phyloP scores from a whole-genome alignment of 2,797 vertebrate genomes.

The Paramormyrops hopkinsi region DNA sequence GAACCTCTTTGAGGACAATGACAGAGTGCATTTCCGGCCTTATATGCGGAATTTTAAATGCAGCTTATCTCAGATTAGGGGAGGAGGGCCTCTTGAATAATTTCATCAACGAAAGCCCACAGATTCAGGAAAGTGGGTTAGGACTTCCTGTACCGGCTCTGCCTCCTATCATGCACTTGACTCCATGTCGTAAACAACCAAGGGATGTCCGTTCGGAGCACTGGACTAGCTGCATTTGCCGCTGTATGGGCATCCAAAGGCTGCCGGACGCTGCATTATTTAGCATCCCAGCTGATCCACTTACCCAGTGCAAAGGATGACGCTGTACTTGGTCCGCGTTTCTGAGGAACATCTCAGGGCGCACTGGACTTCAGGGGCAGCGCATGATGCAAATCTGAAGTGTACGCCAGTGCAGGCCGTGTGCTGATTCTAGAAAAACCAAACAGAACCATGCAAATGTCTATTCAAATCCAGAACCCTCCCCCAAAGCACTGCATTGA shows the following conservation, averaged over 20 bases:
- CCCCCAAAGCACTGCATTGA: background rate
- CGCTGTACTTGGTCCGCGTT: background rate
- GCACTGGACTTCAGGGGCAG: background rate
- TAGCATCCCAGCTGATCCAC: background rate
- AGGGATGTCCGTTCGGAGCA: background rate
- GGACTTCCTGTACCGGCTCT: background rate
- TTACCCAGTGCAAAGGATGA: background rate
- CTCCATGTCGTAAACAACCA: background rate
- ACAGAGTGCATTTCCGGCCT: background rate
- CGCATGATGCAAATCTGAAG: background rate
- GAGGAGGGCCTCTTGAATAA: slow-evolving; percentile 12
- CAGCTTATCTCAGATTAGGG: slow-evolving; percentile 10
- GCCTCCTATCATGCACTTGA: background rate
- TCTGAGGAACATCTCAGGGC: background rate
- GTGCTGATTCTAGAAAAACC: background rate
- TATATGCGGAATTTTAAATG: background rate
- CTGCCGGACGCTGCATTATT: background rate
- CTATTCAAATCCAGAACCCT: slow-evolving; percentile 6
- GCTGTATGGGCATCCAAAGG: background rate
- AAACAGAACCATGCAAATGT: slow-evolving; percentile 5
- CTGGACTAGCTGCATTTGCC: background rate
- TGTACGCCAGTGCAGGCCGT: background rate
- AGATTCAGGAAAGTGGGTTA: slow-evolving; percentile 4
- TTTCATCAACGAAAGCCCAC: slow-evolving; percentile 8
- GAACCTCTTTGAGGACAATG: background rate